Evolutionary conservation across 1,140 invertebrate species (phyloP), one percentile per base, ranked within the genome.

Genomic region (Macrobrachium rosenbergii): DNA sequence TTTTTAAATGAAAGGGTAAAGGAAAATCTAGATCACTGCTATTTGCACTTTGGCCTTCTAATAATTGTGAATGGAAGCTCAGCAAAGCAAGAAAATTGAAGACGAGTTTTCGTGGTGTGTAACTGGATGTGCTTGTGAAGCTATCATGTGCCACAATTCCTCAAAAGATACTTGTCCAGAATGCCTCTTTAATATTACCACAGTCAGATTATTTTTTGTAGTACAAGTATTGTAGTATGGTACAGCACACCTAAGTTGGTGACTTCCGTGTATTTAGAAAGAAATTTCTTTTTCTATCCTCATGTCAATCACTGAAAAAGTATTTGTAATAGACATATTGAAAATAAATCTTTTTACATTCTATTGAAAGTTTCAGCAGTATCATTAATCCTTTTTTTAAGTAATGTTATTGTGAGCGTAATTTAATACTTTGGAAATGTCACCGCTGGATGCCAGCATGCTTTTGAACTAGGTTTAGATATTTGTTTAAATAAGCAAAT

Each of bases 271-370:
- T 87, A 87, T 87, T 87, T 87, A 87, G 84, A 87, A 75, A 84
- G 64, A 84, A 64, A 83, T 73, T 87, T 87, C 84, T 87, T 87
- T 87, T 87, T 79, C 81, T 81, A 81, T 79, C 84, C 84, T 87
- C 84, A 75, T 87, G 84, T 87, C 84, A 87, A 87, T 87, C 84
- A 87, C 84, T 52, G 52, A 87, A 75, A 84, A 81, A 87, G 84
- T 87, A 72, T 87, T 87, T 87, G 84, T 87, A 87, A 87, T 87
- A 87, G 84, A 87, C 77, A 87, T 87, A 81, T 78, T 81, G 81
- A 87, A 87, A 87, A 87, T 87, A 87, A 87, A 87, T 81, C 84
- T 87, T 87, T 87, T 87, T 87, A 87, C 84, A 87, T 87, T 87
- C 84, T 87, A 87, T 82, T 87, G 84, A 87, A 87, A 87, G 28